These are phyloP conservation scores for Stomatorhinus ivindoensis DNA, from an alignment of 2,113 vertebrate species.

Conservation along the genomic window DNA sequence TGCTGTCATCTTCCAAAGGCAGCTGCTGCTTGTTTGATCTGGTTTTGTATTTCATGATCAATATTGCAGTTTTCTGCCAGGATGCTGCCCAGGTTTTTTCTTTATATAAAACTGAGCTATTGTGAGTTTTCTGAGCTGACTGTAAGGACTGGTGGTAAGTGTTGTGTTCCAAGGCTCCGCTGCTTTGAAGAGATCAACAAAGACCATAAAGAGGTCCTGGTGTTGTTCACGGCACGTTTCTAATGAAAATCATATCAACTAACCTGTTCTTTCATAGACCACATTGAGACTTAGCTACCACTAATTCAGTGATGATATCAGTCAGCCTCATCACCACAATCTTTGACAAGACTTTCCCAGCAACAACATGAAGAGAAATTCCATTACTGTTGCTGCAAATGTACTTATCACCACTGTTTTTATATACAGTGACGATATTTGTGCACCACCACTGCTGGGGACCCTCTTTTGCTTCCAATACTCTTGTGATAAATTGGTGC, in stretches of 20 bases:
- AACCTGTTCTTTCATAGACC: background rate
- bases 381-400: too few species aligned
- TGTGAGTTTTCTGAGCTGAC: background rate
- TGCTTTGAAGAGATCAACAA: background rate
- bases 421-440: too few species aligned
- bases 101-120: background rate
- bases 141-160: background rate
- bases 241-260: background rate
- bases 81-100: background rate
- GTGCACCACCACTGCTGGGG: too few species aligned
- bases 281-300: background rate
- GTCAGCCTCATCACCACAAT: too few species aligned
- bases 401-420: too few species aligned
- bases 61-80: background rate
- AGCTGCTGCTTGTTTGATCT: background rate
- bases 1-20: background rate
- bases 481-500: too few species aligned
- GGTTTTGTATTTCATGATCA: background rate
- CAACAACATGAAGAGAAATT: too few species aligned
- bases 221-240: background rate
- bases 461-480: too few species aligned
- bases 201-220: background rate
- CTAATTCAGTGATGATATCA: background rate
- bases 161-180: too few species aligned
- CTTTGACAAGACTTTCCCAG: too few species aligned